These are phyloP conservation scores for Macrosteles quadrilineatus DNA, from an alignment of 1,140 invertebrate species.

Conservation along the genomic window DNA sequence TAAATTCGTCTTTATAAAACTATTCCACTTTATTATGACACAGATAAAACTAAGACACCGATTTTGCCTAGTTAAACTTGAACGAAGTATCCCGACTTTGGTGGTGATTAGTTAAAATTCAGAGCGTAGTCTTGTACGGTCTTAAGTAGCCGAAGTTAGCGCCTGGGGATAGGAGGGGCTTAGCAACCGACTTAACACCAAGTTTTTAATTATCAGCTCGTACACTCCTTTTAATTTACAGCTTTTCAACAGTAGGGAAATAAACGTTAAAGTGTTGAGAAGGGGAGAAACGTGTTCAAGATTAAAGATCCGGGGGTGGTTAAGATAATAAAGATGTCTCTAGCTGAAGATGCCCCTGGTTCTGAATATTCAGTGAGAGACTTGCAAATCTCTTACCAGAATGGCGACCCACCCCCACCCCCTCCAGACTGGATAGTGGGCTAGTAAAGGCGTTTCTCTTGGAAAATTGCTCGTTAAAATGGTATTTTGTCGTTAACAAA, in stretches of 20 bases:
- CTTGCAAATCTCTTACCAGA: constrained; percentile 26
- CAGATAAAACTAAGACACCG: too few species aligned
- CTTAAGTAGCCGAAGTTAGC: constrained; percentile 28
- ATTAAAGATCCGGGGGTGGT: constrained; percentile 30
- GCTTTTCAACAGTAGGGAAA: constrained; percentile 23
- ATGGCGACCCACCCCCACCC: not conserved
- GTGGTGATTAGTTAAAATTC: too few species aligned
- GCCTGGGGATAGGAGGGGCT: not conserved
- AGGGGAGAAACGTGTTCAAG: constrained; percentile 27
- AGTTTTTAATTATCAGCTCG: constrained; percentile 32
- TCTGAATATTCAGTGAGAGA: constrained; percentile 23
- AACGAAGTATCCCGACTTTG: too few species aligned
- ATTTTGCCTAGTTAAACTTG: too few species aligned
- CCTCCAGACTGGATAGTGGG: not conserved
- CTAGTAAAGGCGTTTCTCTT: not conserved
- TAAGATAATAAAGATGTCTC: constrained; percentile 31
- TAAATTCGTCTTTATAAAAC: too few species aligned
- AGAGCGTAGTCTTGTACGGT: too few species aligned
- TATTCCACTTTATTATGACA: too few species aligned
- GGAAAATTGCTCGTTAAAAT: not conserved
- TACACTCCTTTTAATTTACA: constrained; percentile 32
- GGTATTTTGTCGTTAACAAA: too few species aligned
- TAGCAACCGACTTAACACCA: constrained; percentile 1
- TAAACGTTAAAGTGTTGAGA: constrained; percentile 26
- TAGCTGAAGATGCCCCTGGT: constrained; percentile 10